Conservation (phyloP, 2,888 invertebrate species). For the Malachius bipustulatus region DNA sequence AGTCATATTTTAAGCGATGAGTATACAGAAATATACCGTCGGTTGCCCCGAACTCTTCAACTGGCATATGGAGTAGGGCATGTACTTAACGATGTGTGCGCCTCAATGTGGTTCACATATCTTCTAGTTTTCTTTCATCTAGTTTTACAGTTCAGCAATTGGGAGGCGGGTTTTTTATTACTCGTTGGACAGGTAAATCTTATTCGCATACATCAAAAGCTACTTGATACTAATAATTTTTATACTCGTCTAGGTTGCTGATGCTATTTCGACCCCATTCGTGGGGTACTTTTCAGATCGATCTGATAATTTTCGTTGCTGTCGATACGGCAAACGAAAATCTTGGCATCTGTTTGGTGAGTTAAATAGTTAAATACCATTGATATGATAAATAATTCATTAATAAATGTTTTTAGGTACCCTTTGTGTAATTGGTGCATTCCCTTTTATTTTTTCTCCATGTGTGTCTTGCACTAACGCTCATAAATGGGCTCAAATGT, state of each 20-base stretch:
- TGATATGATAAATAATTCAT: not conserved
- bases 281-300: slow-evolving; percentile 76
- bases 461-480: slow-evolving; percentile 55
- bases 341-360: slow-evolving; percentile 82
- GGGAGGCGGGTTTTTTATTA: slow-evolving; percentile 53
- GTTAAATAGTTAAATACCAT: slow-evolving; percentile 19
- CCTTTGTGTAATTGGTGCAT: slow-evolving; percentile 59
- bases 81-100: slow-evolving; percentile 84
- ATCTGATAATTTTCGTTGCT: slow-evolving; percentile 51
- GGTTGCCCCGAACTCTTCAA: slow-evolving; percentile 35
- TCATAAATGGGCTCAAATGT: slow-evolving; percentile 56
- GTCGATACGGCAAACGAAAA: slow-evolving; percentile 70
- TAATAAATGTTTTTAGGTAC: slow-evolving; percentile 47
- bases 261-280: slow-evolving; percentile 81
- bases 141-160: slow-evolving; percentile 46
- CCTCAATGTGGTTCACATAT: slow-evolving; percentile 93
- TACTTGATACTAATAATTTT: not conserved
- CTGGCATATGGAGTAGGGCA: slow-evolving; percentile 71
- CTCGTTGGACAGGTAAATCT: slow-evolving; percentile 59
- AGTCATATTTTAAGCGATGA: slow-evolving; percentile 31
- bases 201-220: not conserved
- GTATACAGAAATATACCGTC: slow-evolving; percentile 40
- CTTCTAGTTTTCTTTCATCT: slow-evolving; percentile 69
- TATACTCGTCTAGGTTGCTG: slow-evolving; percentile 48
- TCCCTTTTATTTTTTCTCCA: slow-evolving; percentile 78